phyloP scores from a whole-genome alignment of 2,888 invertebrate genomes.

The Eretmocerus hayati region DNA sequence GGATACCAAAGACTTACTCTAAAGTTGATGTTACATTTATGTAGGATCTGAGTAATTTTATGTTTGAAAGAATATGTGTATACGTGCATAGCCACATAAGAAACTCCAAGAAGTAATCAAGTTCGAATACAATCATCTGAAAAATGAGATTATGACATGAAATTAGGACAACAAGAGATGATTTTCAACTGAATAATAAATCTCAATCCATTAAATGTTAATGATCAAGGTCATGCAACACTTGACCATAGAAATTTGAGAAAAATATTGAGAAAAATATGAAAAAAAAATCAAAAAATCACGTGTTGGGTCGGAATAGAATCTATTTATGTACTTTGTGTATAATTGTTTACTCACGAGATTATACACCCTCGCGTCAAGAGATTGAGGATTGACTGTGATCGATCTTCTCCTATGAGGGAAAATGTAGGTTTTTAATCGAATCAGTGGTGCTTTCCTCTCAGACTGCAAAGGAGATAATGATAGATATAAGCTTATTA shows the following conservation, averaged over 20 bases:
- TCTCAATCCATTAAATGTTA: no score
- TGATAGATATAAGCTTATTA: constrained; percentile 18
- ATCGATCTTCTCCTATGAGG: constrained; percentile 6
- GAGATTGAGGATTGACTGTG: constrained; percentile 12
- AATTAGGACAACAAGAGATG: no score
- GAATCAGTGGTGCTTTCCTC: constrained; percentile 23
- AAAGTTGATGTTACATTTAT: no score
- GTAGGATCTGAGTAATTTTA: no score
- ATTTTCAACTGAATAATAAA: no score
- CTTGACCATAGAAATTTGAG: neutral
- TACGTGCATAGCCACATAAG: no score
- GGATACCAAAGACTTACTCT: no score
- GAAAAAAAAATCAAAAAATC: neutral
- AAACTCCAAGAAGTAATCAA: no score
- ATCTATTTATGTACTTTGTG: constrained; percentile 18
- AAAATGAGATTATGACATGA: no score
- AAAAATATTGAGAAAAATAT: neutral
- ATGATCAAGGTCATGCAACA: no score
- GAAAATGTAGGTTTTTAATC: constrained; percentile 14
- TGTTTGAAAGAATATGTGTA: no score
- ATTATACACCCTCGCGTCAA: constrained; percentile 11
- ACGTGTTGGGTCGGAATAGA: neutral
- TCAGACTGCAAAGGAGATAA: constrained; percentile 18
- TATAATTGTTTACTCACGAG: constrained; percentile 7
- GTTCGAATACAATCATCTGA: no score